phyloP scores from a whole-genome alignment of 1,140 invertebrate genomes.

The Nephila pilipes region DNA sequence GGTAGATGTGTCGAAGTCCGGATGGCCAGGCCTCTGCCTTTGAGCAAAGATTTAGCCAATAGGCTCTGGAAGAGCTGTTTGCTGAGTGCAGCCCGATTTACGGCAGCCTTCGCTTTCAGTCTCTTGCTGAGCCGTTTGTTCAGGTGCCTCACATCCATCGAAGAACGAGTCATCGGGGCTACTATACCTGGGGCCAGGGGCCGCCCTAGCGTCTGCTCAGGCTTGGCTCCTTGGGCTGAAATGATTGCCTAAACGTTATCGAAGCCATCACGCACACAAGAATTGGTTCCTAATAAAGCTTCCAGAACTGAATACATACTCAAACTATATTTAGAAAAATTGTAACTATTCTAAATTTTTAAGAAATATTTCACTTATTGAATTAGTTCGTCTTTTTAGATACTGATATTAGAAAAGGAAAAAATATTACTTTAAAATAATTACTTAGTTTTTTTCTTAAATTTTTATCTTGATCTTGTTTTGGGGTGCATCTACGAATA shows the following conservation, averaged over 20 bases:
- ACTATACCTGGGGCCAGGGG: conserved; percentile 57
- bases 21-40: conserved; percentile 72
- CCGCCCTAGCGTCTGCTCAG: conserved; percentile 71
- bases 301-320: conserved; percentile 14
- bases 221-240: conserved; percentile 71
- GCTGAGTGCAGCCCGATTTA: conserved; percentile 65
- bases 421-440: too few species aligned
- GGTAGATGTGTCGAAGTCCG: conserved; percentile 62
- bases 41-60: conserved; percentile 74
- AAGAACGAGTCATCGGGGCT: conserved; percentile 72
- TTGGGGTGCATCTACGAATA: too few species aligned
- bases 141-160: conserved; percentile 75
- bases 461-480: too few species aligned
- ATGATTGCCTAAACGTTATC: conserved; percentile 47
- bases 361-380: too few species aligned
- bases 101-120: conserved; percentile 76
- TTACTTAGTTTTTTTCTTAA: too few species aligned
- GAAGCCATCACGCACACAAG: background rate
- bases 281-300: background rate
- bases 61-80: conserved; percentile 74
- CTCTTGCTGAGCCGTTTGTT: conserved; percentile 75
- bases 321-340: too few species aligned
- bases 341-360: too few species aligned
- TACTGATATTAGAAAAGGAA: too few species aligned
- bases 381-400: too few species aligned